Evolutionary conservation across 1,140 invertebrate genomes (phyloP).

Genomic region (Pseudomyrmex dendroicus): DNA sequence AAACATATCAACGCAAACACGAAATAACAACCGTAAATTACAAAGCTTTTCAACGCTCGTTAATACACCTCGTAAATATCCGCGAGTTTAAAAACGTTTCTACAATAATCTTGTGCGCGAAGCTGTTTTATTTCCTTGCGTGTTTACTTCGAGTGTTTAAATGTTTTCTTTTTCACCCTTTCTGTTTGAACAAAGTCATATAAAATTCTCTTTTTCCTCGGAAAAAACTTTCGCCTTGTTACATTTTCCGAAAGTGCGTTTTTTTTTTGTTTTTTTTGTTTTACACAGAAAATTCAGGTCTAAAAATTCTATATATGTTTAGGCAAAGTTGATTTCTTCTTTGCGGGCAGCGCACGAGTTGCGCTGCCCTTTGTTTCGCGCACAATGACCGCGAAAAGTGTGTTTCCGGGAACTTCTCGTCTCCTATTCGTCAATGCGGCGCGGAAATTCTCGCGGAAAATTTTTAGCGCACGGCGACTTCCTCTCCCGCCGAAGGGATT

Average conservation of each 20-base stretch:
- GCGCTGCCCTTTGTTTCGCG: background rate
- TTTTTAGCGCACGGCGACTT: conserved; percentile 18
- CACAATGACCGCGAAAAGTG: background rate
- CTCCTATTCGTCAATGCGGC: background rate
- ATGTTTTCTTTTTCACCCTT: background rate
- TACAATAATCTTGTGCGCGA: background rate
- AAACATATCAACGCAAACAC: conserved; percentile 25
- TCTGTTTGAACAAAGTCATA: conserved; percentile 2
- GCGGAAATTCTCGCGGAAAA: background rate
- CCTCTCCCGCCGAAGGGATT: background rate
- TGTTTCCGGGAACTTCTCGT: background rate
- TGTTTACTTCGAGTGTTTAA: background rate
- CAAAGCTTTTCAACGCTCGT: background rate
- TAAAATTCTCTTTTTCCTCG: background rate
- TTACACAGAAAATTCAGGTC: background rate
- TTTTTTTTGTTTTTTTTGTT: background rate
- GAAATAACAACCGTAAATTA: conserved; percentile 10
- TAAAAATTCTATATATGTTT: conserved; percentile 12
- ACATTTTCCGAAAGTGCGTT: background rate
- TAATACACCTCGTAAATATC: background rate
- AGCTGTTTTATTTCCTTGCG: conserved; percentile 1
- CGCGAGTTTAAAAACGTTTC: background rate
- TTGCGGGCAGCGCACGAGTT: background rate
- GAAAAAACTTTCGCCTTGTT: background rate
- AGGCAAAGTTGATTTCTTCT: conserved; percentile 12